Base-by-base conservation (phyloP, 2,113 vertebrate species). In the Ailurus styani region DNA sequence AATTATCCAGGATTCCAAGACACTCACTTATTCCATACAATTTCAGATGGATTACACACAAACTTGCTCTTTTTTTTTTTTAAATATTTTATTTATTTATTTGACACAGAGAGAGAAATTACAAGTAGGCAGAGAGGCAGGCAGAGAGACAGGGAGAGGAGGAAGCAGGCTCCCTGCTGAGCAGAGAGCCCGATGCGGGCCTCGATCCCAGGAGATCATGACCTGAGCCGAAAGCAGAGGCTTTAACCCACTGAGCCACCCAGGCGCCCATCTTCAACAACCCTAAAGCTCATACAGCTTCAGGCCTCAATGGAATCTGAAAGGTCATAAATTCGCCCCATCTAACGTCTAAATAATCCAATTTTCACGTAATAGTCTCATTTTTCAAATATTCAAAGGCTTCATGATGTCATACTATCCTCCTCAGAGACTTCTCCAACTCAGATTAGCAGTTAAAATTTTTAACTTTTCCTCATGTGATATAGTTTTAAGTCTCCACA, bases 301-400 rank as follows among this genome's bases (percentile, higher is more conserved):
- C 78, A 95, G 89, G 78, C 55, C 64, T 42, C 31, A 86, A 55
- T 37, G 20, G 31, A 96, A 84, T 40, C 23, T 55, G 75, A 29
- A 77, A 86, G 47, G 52, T 50, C 11, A 45, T 23, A 83, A 23
- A 90, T 77, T 88, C 79, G 88, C 18, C 25, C 54, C 27, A 82
- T 15, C 10, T 31, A 47, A 66, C 42, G 42, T 37, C 86, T 92
- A 37, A 96, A 83, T 55, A 91, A 79, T 87, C 21, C 29, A 81
- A 11, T 90, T 90, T 91, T 79, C 81, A 96, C 34, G 34, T 2
- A 0, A 6, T 0, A 70, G 75, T 55, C 8, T 18, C n/a, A 86
- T 82, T 31, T 89, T 88, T 64, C 21, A 92, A 94, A 86, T 62
- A 79, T 62, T 94, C 34, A 95, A 82, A 93, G 62, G 62, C 27